Evolutionary conservation across 2,797 vertebrate genomes (phyloP).

Genomic region (Acestrorhynchus altus): DNA sequence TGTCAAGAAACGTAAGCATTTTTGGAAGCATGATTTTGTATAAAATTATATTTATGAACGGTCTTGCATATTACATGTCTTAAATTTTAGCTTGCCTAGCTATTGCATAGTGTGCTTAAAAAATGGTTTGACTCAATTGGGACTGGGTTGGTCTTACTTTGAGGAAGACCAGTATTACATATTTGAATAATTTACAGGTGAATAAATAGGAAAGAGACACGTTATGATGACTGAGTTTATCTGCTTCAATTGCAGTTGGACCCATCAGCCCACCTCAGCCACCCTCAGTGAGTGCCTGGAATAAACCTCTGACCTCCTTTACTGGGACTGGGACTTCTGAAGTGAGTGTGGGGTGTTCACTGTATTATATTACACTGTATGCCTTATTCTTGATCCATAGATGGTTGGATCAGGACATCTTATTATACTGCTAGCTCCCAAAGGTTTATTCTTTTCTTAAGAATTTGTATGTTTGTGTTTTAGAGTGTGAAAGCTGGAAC

Average conservation of each 20-base stretch:
- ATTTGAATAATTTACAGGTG: no score
- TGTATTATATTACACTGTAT: neutral
- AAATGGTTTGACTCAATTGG: no score
- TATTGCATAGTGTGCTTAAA: no score
- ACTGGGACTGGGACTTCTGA: constrained; percentile 86
- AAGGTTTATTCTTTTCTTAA: neutral
- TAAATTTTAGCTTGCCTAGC: no score
- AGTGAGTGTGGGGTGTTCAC: constrained; percentile 74
- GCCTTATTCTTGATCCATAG: neutral
- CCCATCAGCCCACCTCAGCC: constrained; percentile 96
- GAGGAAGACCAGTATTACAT: no score
- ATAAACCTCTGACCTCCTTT: constrained; percentile 97
- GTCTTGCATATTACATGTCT: no score
- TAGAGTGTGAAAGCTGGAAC: constrained; percentile 85
- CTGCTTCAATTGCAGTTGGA: constrained; percentile 82
- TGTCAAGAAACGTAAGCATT: constrained; percentile 92
- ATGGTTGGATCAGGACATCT: neutral
- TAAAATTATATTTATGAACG: no score
- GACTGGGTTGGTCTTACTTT: no score
- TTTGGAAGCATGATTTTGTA: no score
- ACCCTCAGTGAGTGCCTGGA: constrained; percentile 98
- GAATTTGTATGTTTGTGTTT: neutral
- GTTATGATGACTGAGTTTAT: constrained; percentile 30
- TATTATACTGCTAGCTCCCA: neutral
- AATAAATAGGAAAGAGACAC: no score